These are phyloP conservation scores for Danaus melanippus DNA, from an alignment of 1,140 invertebrate species.

Conservation along the genomic window DNA sequence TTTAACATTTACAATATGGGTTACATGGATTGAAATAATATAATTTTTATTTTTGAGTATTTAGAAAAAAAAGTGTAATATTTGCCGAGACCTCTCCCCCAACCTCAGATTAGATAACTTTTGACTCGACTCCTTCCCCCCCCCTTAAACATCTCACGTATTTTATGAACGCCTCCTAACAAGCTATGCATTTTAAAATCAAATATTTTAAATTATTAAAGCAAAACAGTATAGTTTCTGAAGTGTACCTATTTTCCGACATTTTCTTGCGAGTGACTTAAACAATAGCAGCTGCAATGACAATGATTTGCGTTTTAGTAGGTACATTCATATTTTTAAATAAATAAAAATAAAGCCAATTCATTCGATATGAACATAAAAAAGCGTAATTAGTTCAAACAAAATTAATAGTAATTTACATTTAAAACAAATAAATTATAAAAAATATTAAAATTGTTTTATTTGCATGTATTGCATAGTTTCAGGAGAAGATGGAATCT, in stretches of 20 bases:
- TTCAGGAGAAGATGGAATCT: slow-evolving; percentile 3
- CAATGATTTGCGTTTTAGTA: slow-evolving; percentile 50
- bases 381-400: neutral
- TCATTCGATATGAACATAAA: slow-evolving; percentile 6
- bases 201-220: slow-evolving; percentile 21
- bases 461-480: neutral
- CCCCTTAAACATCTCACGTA: no score
- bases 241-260: slow-evolving; percentile 64
- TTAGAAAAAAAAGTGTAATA: no score
- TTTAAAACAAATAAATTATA: neutral
- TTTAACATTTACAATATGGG: no score
- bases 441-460: no score
- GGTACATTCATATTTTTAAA: slow-evolving; percentile 22
- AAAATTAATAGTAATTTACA: slow-evolving; percentile 1
- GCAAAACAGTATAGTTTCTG: slow-evolving; percentile 50
- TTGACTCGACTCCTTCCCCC: no score
- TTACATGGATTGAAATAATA: no score
- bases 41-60: no score
- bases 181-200: slow-evolving; percentile 13
- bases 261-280: slow-evolving; percentile 67
- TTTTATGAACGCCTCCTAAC: no score
- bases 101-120: no score
- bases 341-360: slow-evolving; percentile 15
- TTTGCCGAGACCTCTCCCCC: no score
- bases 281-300: slow-evolving; percentile 69